These are phyloP conservation scores for Pseudopipra pipra DNA, from an alignment of 2,113 vertebrate genomes.

Conservation along the genomic window DNA sequence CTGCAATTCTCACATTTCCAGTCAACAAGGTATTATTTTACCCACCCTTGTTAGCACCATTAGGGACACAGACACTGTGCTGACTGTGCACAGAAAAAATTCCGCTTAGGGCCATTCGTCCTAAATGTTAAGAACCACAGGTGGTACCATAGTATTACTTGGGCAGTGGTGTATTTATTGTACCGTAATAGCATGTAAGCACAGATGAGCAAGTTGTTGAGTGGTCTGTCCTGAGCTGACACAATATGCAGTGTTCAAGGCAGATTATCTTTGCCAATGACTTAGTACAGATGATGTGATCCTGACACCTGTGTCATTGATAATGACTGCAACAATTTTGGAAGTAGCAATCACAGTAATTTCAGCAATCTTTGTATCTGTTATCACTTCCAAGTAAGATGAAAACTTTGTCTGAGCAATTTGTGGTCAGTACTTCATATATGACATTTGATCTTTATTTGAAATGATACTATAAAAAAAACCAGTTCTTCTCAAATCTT, in stretches of 20 bases:
- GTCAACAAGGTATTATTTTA: neutral
- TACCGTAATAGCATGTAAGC: neutral
- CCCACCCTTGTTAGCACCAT: fast-evolving
- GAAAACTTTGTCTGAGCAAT: neutral
- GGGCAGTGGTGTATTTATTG: too few relatives aligned
- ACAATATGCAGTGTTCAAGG: fast-evolving
- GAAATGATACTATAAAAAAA: neutral
- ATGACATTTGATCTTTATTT: neutral
- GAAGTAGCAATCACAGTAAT: neutral
- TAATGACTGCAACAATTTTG: neutral
- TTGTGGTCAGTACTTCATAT: neutral
- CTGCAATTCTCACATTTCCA: neutral
- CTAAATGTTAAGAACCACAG: neutral
- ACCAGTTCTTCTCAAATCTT: neutral
- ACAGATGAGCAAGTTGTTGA: neutral
- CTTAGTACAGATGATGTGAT: neutral
- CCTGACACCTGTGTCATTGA: neutral
- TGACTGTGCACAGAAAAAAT: neutral
- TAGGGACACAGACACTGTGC: neutral
- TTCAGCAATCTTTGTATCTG: neutral
- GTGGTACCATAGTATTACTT: neutral
- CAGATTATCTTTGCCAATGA: neutral
- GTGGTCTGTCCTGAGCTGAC: neutral
- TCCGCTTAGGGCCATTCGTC: neutral
- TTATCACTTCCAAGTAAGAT: neutral